These are phyloP conservation scores for Hesperia comma DNA, from an alignment of 2,888 invertebrate genomes.

Conservation along the genomic window DNA sequence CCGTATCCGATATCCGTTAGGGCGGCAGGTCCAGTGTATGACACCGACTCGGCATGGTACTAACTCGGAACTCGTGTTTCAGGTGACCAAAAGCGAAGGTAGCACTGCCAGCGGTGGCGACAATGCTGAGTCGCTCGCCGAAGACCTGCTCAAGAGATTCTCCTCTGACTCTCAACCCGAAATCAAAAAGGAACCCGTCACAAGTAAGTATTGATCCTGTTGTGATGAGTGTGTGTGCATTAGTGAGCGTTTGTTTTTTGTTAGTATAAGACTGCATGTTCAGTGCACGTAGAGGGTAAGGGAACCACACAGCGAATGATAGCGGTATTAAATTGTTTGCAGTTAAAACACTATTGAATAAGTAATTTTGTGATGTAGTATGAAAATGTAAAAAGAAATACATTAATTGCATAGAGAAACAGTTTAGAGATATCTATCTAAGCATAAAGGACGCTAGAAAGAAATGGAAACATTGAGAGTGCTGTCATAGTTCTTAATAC, in stretches of 20 bases:
- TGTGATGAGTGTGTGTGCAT: neutral
- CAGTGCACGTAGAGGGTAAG: neutral
- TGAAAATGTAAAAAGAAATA: too few species aligned
- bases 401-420: too few species aligned
- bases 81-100: slow-evolving; percentile 78
- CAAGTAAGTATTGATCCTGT: slow-evolving; percentile 57
- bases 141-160: slow-evolving; percentile 94
- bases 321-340: too few species aligned
- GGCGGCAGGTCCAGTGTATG: slow-evolving; percentile 49
- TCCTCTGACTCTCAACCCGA: slow-evolving; percentile 88
- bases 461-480: too few species aligned
- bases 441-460: too few species aligned
- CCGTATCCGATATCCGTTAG: slow-evolving; percentile 38
- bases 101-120: slow-evolving; percentile 65
- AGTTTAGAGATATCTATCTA: too few species aligned
- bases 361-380: too few species aligned
- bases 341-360: too few species aligned
- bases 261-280: neutral
- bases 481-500: too few species aligned
- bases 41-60: neutral
- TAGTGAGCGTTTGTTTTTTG: neutral
- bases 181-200: slow-evolving; percentile 72
- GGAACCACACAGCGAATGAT: neutral
- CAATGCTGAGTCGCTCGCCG: slow-evolving; percentile 89
- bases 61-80: slow-evolving; percentile 40